Conservation (phyloP, 2,888 invertebrate species). For the Meloe dianella region DNA sequence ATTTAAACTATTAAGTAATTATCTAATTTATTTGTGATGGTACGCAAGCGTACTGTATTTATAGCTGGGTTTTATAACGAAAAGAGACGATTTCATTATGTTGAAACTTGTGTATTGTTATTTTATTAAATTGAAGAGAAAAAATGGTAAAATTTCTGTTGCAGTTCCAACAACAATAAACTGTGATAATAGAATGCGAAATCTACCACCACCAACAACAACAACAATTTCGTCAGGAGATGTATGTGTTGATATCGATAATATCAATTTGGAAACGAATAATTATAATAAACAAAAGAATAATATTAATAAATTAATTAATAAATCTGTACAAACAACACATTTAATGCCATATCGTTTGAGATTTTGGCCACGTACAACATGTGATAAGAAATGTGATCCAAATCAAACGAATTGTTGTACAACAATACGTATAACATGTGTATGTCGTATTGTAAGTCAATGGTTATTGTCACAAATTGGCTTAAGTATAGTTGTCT, state of each 20-base stretch:
- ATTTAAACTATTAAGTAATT: conserved; percentile 8
- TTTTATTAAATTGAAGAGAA: neutral
- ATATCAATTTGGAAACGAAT: conserved; percentile 52
- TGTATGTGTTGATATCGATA: conserved; percentile 52
- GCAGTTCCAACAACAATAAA: conserved; percentile 24
- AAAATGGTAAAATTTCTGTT: neutral
- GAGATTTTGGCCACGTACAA: conserved; percentile 63
- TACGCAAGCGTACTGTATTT: conserved; percentile 30
- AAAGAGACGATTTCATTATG: neutral
- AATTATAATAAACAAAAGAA: conserved; percentile 39
- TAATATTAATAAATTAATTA: conserved; percentile 48
- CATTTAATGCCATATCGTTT: conserved; percentile 63
- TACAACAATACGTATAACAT: conserved; percentile 48
- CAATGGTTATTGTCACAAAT: conserved; percentile 65
- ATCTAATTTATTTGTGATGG: conserved; percentile 19
- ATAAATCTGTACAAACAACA: conserved; percentile 60
- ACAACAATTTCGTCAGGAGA: conserved; percentile 26
- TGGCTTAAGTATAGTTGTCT: conserved; percentile 66
- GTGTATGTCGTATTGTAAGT: conserved; percentile 60
- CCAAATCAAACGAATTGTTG: conserved; percentile 50
- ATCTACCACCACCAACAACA: conserved; percentile 19
- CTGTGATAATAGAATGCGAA: conserved; percentile 46
- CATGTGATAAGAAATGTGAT: conserved; percentile 50
- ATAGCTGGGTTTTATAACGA: conserved; percentile 8
- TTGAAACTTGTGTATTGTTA: neutral